Percentiles rank a stretch among this genome's conserved stretches.
These are phyloP conservation scores for Drosophila cardini DNA, from an alignment of 1,140 invertebrate species.

Conservation along the genomic window DNA sequence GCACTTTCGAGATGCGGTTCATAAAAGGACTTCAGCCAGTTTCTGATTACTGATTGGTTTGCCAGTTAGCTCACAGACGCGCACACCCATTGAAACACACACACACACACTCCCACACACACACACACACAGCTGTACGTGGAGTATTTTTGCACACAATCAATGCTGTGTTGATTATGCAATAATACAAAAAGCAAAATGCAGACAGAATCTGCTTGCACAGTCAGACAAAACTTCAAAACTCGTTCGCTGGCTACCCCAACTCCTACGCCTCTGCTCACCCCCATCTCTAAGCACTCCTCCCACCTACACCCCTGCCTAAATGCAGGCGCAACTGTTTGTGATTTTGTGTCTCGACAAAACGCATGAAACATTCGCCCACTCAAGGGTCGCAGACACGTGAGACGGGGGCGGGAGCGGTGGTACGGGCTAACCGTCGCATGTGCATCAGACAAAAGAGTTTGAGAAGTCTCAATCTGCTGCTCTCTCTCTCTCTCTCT, in stretches of 20 bases:
- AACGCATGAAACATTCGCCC: slow-evolving; percentile 55
- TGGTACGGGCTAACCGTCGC: slow-evolving; percentile 3
- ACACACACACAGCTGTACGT: slow-evolving; percentile 30
- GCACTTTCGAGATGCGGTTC: neutral
- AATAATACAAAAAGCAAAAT: slow-evolving; percentile 60
- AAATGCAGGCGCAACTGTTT: slow-evolving; percentile 51
- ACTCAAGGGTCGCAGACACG: slow-evolving; percentile 55
- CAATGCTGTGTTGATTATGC: slow-evolving; percentile 56
- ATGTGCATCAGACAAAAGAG: slow-evolving; percentile 51
- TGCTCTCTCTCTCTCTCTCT: slow-evolving; percentile 12
- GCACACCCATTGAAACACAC: no score
- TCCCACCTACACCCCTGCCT: neutral
- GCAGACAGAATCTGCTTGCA: slow-evolving; percentile 42
- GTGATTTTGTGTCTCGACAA: slow-evolving; percentile 46
- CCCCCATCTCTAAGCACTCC: no score
- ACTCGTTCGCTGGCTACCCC: neutral
- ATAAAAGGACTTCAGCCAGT: slow-evolving; percentile 21
- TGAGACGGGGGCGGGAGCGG: neutral
- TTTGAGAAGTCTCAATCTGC: slow-evolving; percentile 47
- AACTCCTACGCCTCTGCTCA: no score
- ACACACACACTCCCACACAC: slow-evolving; percentile 18
- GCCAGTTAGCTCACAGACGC: slow-evolving; percentile 34
- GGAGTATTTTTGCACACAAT: slow-evolving; percentile 53
- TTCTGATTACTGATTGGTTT: slow-evolving; percentile 41
- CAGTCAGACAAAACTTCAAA: slow-evolving; percentile 49